Conservation (phyloP, 2,888 invertebrate species). For the Acleris emargana region DNA sequence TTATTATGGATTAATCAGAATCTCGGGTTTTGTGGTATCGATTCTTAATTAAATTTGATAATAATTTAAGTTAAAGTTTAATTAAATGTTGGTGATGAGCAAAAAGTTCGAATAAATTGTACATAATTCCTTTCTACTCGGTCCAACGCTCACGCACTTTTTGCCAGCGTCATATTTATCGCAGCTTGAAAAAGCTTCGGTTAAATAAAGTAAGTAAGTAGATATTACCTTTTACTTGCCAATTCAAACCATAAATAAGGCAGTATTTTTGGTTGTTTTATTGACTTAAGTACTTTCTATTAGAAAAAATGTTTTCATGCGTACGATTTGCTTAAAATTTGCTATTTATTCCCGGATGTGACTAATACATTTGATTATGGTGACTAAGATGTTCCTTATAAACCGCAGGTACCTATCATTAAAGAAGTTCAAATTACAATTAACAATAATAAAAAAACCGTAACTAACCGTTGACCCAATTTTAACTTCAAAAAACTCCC, state of each 20-base stretch:
- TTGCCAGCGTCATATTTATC: constrained; percentile 40
- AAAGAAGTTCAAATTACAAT: constrained; percentile 22
- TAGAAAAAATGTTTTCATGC: too few species aligned
- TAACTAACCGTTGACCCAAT: constrained; percentile 47
- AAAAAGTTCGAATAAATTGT: constrained; percentile 66
- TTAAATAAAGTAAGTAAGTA: neutral
- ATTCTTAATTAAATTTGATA: too few species aligned
- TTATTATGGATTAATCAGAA: too few species aligned
- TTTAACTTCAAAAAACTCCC: constrained; percentile 46
- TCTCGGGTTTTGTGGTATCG: too few species aligned
- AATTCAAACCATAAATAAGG: neutral
- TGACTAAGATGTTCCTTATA: neutral
- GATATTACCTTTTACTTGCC: neutral
- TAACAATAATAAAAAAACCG: constrained; percentile 31
- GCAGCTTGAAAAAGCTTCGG: neutral
- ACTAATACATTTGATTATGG: too few species aligned
- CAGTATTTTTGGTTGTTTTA: neutral
- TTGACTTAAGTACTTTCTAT: too few species aligned
- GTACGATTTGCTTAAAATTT: too few species aligned
- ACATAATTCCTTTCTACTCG: constrained; percentile 56
- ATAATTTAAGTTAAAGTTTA: constrained; percentile 44
- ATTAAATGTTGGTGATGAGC: constrained; percentile 60
- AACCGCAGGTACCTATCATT: neutral
- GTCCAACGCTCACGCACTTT: constrained; percentile 64
- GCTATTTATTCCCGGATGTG: too few species aligned